Base-by-base conservation (phyloP, 1,140 invertebrate genomes). In the Monochamus saltuarius region DNA sequence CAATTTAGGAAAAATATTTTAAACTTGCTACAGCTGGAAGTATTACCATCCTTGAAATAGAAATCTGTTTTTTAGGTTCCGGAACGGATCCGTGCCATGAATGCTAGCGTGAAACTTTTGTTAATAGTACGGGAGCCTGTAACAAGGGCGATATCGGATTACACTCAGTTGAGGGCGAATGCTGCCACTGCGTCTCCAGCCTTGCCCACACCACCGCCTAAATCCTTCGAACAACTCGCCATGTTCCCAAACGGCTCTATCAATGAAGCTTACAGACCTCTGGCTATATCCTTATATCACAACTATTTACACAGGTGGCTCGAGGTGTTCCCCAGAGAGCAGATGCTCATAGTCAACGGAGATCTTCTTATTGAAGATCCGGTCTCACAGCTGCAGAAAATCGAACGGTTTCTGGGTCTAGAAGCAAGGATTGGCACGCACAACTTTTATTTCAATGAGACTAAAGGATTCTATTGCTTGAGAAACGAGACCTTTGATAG, bases 391-490 rank as follows among this genome's bases (percentile, higher is more conserved):
- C 78, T 98, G 55, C 86, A 88, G 40, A 85, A 89, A 57, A 94
- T 97, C 61, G 91, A 94, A 77, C 82, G 86, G 38, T 99, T 99
- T 77, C 83, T 99, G 36, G 90, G 84, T 60, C 77, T 97, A 3
- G 86, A 90, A 62, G 84, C 85, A 34, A 80, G 84, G 34, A 89
- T 95, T 59, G 88, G 87, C 10, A 86, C 90, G 64, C 89, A 91
- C 67, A 92, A 98, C 79, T 98, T 99, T 79, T 96, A 96, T 77
- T 96, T 97, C 78, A 98, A 98, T 78, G 88, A 92, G 75, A 95
- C 94, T 13, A 97, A 98, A 78, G 95, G 95, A 3, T 99, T 99
- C 79, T 97, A 95, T 71, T 99, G 97, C 78, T 83, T 98, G 61
- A 83, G 90, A 36, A 91, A 91, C 70, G 89, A 91, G 63, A 91